Evolutionary conservation across 2,797 vertebrate species (phyloP), one percentile per base, ranked within the genome.

Genomic region (Falco columbarius): DNA sequence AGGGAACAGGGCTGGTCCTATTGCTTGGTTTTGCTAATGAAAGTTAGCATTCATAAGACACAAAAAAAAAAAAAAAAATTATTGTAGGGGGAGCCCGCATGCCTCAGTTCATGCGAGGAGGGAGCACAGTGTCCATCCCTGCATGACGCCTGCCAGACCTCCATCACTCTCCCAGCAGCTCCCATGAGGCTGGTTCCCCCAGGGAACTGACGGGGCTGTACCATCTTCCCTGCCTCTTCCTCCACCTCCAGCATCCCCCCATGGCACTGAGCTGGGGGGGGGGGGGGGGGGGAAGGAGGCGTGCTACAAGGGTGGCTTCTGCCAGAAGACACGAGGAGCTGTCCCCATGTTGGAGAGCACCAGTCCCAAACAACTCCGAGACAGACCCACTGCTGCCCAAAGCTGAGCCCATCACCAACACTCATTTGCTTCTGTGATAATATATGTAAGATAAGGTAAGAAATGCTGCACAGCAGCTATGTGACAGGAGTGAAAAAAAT

Each of bases 231-330:
- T 40, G 24, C 12, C 30, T 68, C 32, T 46, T 30, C 51, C 84
- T 40, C 70, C 67, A 47, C 14, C 40, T 75, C 77, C 70, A 76
- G 38, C 55, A 76, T 7, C 15, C 85, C 70, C 70, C 54, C 54
- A 38, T 0, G 0, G n/a, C 14, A 32, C 2, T 49, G 24, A n/a
- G 40, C 74, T 86, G 74, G 0, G 1, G 62, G 52, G 30, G 23
- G 29, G 24, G 29, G 24, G 44, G 68, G 12, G 26, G 44, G 68
- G 12, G 17, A 38, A 40, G 40, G 40, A 40, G 40, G 40, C 40
- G 6, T 14, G 12, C 21, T 85, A 59, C 71, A 80, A 32, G 34
- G 12, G 18, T n/a, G 51, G 17, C 59, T 93, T 74, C 71, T 80
- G 51, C 14, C 10, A 90, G 62, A 71, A 42, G 49, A 68, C 30